Conservation (phyloP, 2,888 invertebrate species). For the Orthosia cruda region DNA sequence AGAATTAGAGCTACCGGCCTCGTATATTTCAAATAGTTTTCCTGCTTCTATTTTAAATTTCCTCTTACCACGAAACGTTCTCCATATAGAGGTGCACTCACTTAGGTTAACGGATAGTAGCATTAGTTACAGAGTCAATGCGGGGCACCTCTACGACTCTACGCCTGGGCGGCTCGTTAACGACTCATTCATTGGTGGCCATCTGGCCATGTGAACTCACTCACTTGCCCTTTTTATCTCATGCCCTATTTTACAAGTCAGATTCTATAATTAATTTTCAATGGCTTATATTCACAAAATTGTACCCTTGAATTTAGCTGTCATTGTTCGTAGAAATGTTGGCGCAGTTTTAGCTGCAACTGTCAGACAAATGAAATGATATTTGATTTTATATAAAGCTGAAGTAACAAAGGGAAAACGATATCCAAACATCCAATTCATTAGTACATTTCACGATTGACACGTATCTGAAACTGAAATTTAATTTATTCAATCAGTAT, state of each 20-base stretch:
- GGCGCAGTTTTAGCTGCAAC: not conserved
- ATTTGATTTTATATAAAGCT: constrained; percentile 4
- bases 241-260: constrained; percentile 71
- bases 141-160: constrained; percentile 62
- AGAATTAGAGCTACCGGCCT: constrained; percentile 15
- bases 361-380: not conserved
- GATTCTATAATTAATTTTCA: constrained; percentile 32
- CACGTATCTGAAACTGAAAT: constrained; percentile 1
- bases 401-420: not conserved
- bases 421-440: not conserved
- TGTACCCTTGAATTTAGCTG: not conserved
- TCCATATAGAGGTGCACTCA: constrained; percentile 45
- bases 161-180: constrained; percentile 79
- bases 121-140: constrained; percentile 49
- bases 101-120: constrained; percentile 44
- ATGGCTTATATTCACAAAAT: constrained; percentile 15
- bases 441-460: constrained; percentile 11
- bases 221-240: constrained; percentile 76
- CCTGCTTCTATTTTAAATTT: constrained; percentile 23
- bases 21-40: constrained; percentile 22
- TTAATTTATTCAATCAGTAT: not conserved
- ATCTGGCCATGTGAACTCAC: constrained; percentile 82
- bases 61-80: constrained; percentile 15
- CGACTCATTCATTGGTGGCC: constrained; percentile 86
- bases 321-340: not conserved